A percentile compares a stretch with the other conserved stretches of the same genome.
These are phyloP conservation scores for Bovichtus variegatus DNA, from an alignment of 2,797 vertebrate species.

Conservation along the genomic window DNA sequence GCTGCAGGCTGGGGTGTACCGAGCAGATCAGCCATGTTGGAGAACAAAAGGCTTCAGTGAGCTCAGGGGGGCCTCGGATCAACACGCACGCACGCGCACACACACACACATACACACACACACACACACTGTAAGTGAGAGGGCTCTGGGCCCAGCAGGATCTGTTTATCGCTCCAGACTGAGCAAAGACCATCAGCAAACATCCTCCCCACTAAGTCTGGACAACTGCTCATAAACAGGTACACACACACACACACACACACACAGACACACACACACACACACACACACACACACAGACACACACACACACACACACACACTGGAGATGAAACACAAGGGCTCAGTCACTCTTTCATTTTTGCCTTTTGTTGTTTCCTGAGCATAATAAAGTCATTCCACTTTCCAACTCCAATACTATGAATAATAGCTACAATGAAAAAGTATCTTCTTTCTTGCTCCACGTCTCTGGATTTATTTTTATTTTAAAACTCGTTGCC, in stretches of 20 bases:
- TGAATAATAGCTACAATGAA: neutral
- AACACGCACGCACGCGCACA: constrained; percentile 30
- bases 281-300: neutral
- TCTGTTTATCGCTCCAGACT: constrained; percentile 73
- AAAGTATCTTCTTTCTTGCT: too few species aligned
- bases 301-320: constrained; percentile 12
- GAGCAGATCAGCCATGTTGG: constrained; percentile 51
- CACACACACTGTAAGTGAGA: constrained; percentile 32
- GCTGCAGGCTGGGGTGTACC: constrained; percentile 64
- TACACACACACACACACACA: constrained; percentile 6
- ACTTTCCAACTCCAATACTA: neutral
- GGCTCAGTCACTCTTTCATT: neutral
- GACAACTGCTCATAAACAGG: constrained; percentile 58
- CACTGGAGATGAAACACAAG: constrained; percentile 5
- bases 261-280: constrained; percentile 17
- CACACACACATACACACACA: constrained; percentile 12
- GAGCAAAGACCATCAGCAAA: constrained; percentile 77
- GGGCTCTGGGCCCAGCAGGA: constrained; percentile 53
- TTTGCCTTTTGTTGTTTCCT: neutral
- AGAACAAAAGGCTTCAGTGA: constrained; percentile 68
- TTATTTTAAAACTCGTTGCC: too few species aligned
- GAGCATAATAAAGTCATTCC: constrained; percentile 7
- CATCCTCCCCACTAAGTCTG: constrained; percentile 67
- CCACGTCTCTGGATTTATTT: too few species aligned
- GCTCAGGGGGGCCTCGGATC: constrained; percentile 33